Conservation (phyloP, 2,797 vertebrate species). For the Acomys russatus region DNA sequence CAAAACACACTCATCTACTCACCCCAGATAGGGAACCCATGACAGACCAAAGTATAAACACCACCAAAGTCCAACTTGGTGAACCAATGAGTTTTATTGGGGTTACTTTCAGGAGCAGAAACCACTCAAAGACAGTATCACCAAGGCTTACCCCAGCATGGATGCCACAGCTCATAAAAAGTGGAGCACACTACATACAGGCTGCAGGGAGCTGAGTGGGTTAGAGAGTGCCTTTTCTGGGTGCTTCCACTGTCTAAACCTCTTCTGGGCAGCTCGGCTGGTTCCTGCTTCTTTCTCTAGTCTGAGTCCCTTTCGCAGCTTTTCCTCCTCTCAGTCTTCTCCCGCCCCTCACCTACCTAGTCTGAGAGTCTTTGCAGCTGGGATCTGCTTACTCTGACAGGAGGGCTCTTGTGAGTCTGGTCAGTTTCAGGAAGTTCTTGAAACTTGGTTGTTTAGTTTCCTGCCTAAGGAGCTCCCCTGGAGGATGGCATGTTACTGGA, state of each 20-base stretch:
- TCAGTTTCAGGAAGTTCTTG: background rate
- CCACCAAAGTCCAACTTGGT: background rate
- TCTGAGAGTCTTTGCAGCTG: background rate
- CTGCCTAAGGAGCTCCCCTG: background rate
- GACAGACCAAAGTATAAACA: background rate
- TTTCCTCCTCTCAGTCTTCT: background rate
- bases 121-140: background rate
- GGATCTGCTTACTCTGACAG: background rate
- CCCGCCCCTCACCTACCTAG: background rate
- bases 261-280: background rate
- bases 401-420: background rate
- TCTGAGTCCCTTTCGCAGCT: background rate
- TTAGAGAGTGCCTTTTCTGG: background rate
- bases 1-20: background rate
- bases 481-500: background rate
- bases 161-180: background rate
- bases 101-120: background rate
- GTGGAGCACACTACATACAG: background rate
- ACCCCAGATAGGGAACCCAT: background rate
- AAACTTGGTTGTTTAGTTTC: background rate
- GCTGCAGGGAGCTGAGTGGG: background rate
- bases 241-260: background rate
- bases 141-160: background rate
- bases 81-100: background rate
- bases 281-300: background rate